phyloP scores from a whole-genome alignment of 30 jellyfish, hydroid and myxozoan species.

The Mastigias papua region DNA sequence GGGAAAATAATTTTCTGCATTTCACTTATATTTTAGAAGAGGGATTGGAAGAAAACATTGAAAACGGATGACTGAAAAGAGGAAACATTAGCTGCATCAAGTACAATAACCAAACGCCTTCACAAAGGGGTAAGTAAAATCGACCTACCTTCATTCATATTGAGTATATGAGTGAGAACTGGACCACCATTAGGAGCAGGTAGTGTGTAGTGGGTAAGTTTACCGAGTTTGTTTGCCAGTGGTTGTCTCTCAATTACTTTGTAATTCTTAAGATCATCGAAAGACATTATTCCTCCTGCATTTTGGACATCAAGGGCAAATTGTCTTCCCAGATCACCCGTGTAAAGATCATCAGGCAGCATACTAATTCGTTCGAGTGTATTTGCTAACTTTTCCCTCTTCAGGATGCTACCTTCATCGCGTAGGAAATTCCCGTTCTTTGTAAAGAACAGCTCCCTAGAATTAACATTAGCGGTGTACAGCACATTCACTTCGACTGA shows the following conservation, averaged over 20 bases:
- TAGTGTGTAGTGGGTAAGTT: conserved; percentile 70
- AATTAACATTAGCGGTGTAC: not conserved
- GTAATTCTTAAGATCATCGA: conserved; percentile 71
- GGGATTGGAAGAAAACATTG: no score
- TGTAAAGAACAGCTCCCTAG: conserved; percentile 60
- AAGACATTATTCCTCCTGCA: conserved; percentile 80
- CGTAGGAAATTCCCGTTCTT: not conserved
- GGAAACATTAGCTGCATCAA: no score
- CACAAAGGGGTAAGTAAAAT: not conserved
- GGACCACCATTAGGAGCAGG: conserved; percentile 96
- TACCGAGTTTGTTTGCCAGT: conserved; percentile 47
- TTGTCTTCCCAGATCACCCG: conserved; percentile 71
- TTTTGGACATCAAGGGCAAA: conserved; percentile 63
- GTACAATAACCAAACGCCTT: no score
- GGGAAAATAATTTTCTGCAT: no score
- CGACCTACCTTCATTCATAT: conserved; percentile 79
- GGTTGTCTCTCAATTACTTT: conserved; percentile 54
- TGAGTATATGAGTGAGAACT: conserved; percentile 79
- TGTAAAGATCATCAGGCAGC: conserved; percentile 79
- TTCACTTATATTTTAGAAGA: no score
- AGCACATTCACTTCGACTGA: no score
- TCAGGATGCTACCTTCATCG: conserved; percentile 31
- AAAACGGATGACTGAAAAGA: no score
- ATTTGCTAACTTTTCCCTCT: conserved; percentile 60
- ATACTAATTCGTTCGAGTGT: conserved; percentile 67